phyloP scores from a whole-genome alignment of 2,113 vertebrate genomes.

The Brachyhypopomus occidentalis region DNA sequence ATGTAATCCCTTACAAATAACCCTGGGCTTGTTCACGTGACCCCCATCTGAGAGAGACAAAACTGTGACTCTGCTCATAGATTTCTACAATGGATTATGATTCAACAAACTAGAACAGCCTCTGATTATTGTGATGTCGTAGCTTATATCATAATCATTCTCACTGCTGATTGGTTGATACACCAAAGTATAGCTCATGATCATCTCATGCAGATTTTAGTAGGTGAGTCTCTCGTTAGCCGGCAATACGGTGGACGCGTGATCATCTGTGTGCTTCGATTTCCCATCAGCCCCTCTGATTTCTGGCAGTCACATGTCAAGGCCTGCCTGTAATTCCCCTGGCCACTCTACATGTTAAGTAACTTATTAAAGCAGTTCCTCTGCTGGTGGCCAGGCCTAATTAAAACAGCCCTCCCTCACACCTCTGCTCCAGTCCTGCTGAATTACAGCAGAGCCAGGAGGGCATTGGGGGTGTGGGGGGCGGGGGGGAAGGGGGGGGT shows the following conservation, averaged over 20 bases:
- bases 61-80: slow-evolving; percentile 4
- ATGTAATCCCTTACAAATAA: slow-evolving; percentile 75
- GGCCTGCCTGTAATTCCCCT: slow-evolving; percentile 37
- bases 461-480: background rate
- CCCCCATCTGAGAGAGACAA: background rate
- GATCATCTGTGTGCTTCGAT: background rate
- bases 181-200: background rate
- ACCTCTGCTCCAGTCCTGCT: slow-evolving; percentile 31
- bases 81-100: background rate
- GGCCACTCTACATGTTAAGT: slow-evolving; percentile 47
- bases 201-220: background rate
- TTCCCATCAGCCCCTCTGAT: slow-evolving; percentile 18
- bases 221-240: too few species aligned
- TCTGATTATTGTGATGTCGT: too few species aligned
- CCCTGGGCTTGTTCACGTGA: slow-evolving; percentile 66
- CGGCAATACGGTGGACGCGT: background rate
- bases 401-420: slow-evolving; percentile 49
- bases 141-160: too few species aligned
- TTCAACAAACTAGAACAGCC: too few species aligned
- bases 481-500: too few species aligned
- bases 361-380: slow-evolving; percentile 58
- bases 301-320: slow-evolving; percentile 48
- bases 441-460: slow-evolving; percentile 18
- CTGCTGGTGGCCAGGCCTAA: slow-evolving; percentile 42
- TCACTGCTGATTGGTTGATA: too few species aligned